Evolutionary conservation across 2,113 vertebrate genomes (phyloP), one percentile per base, ranked within the genome.

Genomic region (Pomatorhinus ruficollis): DNA sequence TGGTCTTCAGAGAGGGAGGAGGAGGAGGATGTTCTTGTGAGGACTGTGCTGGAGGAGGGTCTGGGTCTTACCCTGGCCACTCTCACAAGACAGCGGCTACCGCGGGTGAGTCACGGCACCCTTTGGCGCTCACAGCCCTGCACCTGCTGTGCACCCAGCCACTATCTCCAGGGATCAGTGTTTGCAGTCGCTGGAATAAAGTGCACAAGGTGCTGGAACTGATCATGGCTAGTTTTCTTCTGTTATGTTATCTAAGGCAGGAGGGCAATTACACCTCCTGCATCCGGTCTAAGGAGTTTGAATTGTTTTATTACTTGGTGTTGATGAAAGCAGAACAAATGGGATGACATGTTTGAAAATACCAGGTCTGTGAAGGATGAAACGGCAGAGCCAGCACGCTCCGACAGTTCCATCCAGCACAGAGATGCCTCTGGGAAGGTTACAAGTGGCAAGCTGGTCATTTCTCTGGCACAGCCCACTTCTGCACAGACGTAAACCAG

Each of bases 321-420:
- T 81, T 89, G 87, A 93, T 89, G 89, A 95, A 97, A 96, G 90
- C 92, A 60, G 95, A 94, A 96, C 95, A 96, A 97, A 96, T 94
- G 93, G 97, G 97, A 97, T 96, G 97, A 96, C 94, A 97, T 97
- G 95, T 96, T 95, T 93, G 81, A 85, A 90, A 95, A 96, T 94
- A 96, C 93, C 93, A 93, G 75, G 68, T 90, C 96, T 93, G 87
- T 89, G 94, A 69, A 65, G 96, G 94, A 95, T 95, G 96, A 88
- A 93, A 78, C 2, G 0, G 78, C 85, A 87, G 89, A 91, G 84
- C 66, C 66, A 91, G 66, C 2, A 2, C 0, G 30, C 71, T 93
- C 89, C 0, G 4, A 56, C 70, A 64, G 76, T 85, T 89, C 77
- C 93, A 95, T 95, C 91, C 96, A 78, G 90, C 90, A 84, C 91